Base-by-base conservation (phyloP, 2,888 invertebrate species). In the Cantharis flavilabris region DNA sequence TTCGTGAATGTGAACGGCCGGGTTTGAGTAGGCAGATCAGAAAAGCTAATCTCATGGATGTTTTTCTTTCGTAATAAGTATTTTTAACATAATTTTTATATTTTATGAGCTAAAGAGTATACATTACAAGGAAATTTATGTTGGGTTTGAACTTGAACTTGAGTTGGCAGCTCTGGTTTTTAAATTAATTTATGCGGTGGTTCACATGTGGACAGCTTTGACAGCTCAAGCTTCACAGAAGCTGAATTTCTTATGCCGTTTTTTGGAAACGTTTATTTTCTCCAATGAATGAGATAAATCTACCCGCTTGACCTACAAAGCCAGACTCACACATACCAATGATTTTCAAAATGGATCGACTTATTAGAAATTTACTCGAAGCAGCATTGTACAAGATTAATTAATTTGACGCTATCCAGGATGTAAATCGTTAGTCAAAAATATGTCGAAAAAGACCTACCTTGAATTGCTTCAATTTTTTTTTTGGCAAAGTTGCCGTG, bases 1-100 rank as follows among this genome's bases (percentile, higher is more conserved):
- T 73, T 63, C 73, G 62, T 65, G 49, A 70, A 73, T 76, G 73
- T 73, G 76, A 76, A 73, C 73, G 76, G 70, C 76, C 76, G 76
- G 70, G 72, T 76, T 69, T 70, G 30, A 70, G 72, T 76, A 70
- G 71, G 69, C 26, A 73, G 70, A 76, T 72, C 71, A 76, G 75
- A 76, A 76, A 76, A 76, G 63, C 49, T 13, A 67, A 23, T 72
- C 67, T 72, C 72, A 65, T 49, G n/a, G 49, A 33, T 67, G 72
- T 23, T 72, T 72, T 72, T 72, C 49, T 49, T 49, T 49, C 49
- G 49, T 49, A 49, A 49, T 49, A n/a, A 7, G 49, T n/a, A n/a
- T 49, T 49, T 49, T 49, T 49, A 49, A 49, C 2, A 49, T n/a
- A 7, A 49, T 49, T 49, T 49, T 49, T n/a, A 49, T 49, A 49